Percentiles rank a stretch among this genome's conserved stretches.
Conservation (phyloP, 1,140 invertebrate genomes). For the Amyelois transitella region DNA sequence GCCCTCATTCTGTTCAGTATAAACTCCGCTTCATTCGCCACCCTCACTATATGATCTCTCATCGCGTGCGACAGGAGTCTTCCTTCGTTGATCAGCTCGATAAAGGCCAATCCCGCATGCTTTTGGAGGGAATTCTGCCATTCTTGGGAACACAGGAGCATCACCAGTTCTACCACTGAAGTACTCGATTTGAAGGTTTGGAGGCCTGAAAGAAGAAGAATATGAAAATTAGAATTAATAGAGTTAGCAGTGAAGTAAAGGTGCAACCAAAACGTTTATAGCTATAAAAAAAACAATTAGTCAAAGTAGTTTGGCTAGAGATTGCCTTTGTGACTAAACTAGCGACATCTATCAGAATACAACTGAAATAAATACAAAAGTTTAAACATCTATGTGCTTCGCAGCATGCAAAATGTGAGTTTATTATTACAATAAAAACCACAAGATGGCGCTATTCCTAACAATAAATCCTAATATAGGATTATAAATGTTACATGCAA, state of each 20-base stretch:
- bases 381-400: no score
- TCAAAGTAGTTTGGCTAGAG: no score
- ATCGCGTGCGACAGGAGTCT: conserved; percentile 98
- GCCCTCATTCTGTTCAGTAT: conserved; percentile 98
- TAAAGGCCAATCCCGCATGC: conserved; percentile 98
- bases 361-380: no score
- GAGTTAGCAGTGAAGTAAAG: not conserved
- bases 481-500: no score
- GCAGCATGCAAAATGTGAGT: no score
- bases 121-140: conserved; percentile 99
- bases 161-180: conserved; percentile 98
- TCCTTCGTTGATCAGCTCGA: conserved; percentile 99
- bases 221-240: not conserved
- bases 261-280: not conserved
- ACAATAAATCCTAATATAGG: no score
- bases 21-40: conserved; percentile 99
- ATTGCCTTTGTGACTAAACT: no score
- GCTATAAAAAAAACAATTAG: no score
- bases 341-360: no score
- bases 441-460: no score
- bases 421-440: no score
- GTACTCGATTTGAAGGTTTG: conserved; percentile 97
- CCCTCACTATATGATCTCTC: conserved; percentile 98
- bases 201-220: conserved; percentile 79
- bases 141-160: conserved; percentile 99